Percentiles rank a stretch among this genome's conserved stretches.
phyloP scores from a whole-genome alignment of 2,888 invertebrate species.

The Eledona agricola region DNA sequence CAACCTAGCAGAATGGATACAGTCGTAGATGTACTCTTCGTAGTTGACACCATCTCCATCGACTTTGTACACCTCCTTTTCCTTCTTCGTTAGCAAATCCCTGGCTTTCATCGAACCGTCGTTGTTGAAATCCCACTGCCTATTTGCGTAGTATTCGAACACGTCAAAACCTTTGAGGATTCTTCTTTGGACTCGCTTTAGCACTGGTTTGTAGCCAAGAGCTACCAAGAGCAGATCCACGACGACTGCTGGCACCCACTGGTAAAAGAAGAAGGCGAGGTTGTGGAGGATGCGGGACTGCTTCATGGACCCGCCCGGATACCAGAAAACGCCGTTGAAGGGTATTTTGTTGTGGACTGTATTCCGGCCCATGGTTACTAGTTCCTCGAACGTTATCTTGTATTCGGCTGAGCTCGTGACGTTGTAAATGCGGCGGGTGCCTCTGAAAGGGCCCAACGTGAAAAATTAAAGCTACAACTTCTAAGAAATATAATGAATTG shows the following conservation, averaged over 20 bases:
- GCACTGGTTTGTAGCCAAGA: conserved; percentile 88
- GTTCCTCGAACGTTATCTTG: conserved; percentile 87
- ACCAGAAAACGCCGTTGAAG: conserved; percentile 86
- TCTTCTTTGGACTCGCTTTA: conserved; percentile 78
- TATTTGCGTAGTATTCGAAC: conserved; percentile 89
- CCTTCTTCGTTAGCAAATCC: conserved; percentile 69
- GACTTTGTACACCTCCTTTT: conserved; percentile 72
- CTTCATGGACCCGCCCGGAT: conserved; percentile 88
- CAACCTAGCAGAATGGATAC: conserved; percentile 78
- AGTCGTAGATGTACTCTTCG: conserved; percentile 81
- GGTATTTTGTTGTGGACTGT: conserved; percentile 82
- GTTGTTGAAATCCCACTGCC: conserved; percentile 88
- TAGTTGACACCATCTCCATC: conserved; percentile 78
- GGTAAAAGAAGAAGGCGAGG: conserved; percentile 85
- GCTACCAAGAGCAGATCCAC: conserved; percentile 81
- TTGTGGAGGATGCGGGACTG: conserved; percentile 79
- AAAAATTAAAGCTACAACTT: conserved; percentile 10
- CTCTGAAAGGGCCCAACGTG: neutral
- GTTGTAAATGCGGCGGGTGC: conserved; percentile 69
- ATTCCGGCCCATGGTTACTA: conserved; percentile 82
- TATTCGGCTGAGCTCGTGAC: conserved; percentile 83
- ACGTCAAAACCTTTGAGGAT: conserved; percentile 86
- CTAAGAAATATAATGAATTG: conserved; percentile 4
- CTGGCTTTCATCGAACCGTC: conserved; percentile 69
- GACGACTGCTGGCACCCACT: conserved; percentile 88